Evolutionary conservation across 2,113 vertebrate species (phyloP).

Genomic region (Holacanthus passer): DNA sequence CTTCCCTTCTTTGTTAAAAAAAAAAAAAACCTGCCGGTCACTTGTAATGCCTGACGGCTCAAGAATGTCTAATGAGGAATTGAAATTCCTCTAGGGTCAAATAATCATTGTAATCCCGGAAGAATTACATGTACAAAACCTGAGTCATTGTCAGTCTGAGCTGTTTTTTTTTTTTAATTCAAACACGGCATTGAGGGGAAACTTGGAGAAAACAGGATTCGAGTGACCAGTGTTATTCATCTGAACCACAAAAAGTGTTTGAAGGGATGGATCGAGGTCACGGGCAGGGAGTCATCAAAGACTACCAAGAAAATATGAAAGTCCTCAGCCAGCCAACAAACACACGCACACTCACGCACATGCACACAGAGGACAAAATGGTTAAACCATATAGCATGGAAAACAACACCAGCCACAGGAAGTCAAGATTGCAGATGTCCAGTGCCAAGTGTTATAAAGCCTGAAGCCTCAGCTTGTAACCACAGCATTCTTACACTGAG

Average conservation of each 20-base stretch:
- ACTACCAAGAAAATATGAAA: slow-evolving; percentile 51
- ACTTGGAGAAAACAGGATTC: slow-evolving; percentile 30
- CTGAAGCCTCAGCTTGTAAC: slow-evolving; percentile 69
- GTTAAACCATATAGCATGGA: slow-evolving; percentile 62
- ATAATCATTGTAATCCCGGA: slow-evolving; percentile 37
- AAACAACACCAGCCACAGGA: slow-evolving; percentile 72
- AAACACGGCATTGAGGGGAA: slow-evolving; percentile 18
- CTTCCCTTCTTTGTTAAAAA: slow-evolving; percentile 24
- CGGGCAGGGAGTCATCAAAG: slow-evolving; percentile 46
- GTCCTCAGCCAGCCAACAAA: slow-evolving; percentile 32
- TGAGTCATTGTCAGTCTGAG: slow-evolving; percentile 39
- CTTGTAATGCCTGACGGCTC: slow-evolving; percentile 32
- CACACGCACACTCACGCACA: slow-evolving; percentile 26
- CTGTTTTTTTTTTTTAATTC: slow-evolving; percentile 27
- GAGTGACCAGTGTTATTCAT: slow-evolving; percentile 41
- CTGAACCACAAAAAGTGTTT: slow-evolving; percentile 47
- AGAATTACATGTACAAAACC: slow-evolving; percentile 27
- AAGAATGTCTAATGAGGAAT: slow-evolving; percentile 58
- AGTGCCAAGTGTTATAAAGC: slow-evolving; percentile 75
- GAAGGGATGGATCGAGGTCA: slow-evolving; percentile 55
- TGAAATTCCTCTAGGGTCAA: slow-evolving; percentile 57
- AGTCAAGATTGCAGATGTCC: slow-evolving; percentile 72
- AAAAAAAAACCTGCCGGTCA: slow-evolving; percentile 25
- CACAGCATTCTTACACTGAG: slow-evolving; percentile 79
- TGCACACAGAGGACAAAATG: slow-evolving; percentile 42